Base-by-base conservation (phyloP, 2,888 invertebrate species). In the Conomelus anceps region DNA sequence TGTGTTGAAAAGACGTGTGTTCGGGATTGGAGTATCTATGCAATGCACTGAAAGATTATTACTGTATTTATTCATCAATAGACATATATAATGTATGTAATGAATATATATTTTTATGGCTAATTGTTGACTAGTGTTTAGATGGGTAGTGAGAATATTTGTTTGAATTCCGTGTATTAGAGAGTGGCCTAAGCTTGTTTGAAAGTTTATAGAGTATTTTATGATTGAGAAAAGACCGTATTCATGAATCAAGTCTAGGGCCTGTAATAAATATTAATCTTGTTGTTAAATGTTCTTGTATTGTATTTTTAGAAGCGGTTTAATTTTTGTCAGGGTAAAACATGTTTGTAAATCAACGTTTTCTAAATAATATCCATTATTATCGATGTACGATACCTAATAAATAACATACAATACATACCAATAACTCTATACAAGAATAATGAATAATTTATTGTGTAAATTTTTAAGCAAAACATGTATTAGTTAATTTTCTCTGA, bases 61-160 rank as follows among this genome's bases (percentile, higher is more conserved):
- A 63, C 63, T 63, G 63, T 63, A 63, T 89, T 89, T 87, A 89
- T 89, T 87, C 87, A 89, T 87, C 89, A 84, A 89, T 89, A 89
- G 88, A 89, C 88, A 88, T 89, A 89, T 34, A 63, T n/a, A 63
- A n/a, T n/a, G 63, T 63, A n/a, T 63, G 63, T n/a, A 63, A 63
- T 63, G n/a, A n/a, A 63, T 3, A 1, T 63, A 63, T 89, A 89
- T 89, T 89, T 89, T 89, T 89, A 89, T 89, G 89, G 89, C 89
- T 88, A 88, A 89, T 86, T 88, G 89, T 89, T 86, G 63, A 63
- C 20, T 63, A 88, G 84, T 89, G 26, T 88, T 89, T 89, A 89
- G 89, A 87, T 89, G 87, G 41, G 23, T 34, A 84, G 88, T 86
- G 85, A 88, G 85, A 86, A 86, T 89, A 88, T 85, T 88, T 84